phyloP scores from a whole-genome alignment of 2,113 vertebrate species.

The Urocynchramus pylzowi region DNA sequence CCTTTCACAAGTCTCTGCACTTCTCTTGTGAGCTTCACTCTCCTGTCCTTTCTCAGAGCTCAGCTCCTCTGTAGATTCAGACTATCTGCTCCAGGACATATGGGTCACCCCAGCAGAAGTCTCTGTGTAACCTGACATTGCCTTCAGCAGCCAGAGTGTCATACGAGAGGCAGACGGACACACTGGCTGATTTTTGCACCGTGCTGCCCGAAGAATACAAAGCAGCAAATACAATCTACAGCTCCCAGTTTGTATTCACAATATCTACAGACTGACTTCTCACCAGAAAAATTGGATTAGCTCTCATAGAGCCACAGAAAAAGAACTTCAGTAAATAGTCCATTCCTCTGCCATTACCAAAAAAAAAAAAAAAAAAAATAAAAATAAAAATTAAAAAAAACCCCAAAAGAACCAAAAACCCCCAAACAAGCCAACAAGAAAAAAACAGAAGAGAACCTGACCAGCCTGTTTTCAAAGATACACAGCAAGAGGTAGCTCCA shows the following conservation, averaged over 20 bases:
- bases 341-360: background rate
- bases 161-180: background rate
- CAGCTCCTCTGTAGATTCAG: background rate
- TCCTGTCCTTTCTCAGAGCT: background rate
- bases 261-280: background rate
- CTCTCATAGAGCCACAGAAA: background rate
- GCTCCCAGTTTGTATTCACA: background rate
- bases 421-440: background rate
- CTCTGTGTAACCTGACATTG: fast-evolving
- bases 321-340: background rate
- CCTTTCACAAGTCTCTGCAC: background rate
- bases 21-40: background rate
- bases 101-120: background rate
- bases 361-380: too few relatives aligned
- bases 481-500: background rate
- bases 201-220: background rate
- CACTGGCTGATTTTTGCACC: background rate
- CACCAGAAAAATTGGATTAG: background rate
- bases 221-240: background rate
- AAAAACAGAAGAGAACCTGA: background rate
- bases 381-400: background rate
- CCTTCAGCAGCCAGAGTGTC: background rate
- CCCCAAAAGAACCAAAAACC: background rate
- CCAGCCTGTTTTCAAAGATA: background rate
- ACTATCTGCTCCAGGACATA: background rate